phyloP scores from a whole-genome alignment of 2,888 invertebrate species.

The Microctonus aethiopoides region DNA sequence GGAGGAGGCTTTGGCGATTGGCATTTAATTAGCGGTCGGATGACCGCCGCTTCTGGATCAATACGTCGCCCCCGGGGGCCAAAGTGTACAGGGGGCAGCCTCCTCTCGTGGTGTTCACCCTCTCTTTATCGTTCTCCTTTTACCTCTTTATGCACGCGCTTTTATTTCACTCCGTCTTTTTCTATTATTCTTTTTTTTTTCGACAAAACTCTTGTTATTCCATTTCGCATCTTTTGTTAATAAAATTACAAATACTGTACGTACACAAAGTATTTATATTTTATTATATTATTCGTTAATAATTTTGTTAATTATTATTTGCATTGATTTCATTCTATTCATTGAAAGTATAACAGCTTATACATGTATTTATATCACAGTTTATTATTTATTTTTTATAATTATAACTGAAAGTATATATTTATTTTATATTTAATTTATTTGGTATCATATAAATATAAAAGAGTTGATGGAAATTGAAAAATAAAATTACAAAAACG shows the following conservation, averaged over 20 bases:
- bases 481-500: background rate
- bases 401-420: too few relatives aligned
- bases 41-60: slow-evolving; percentile 67
- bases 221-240: background rate
- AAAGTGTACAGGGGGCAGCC: slow-evolving; percentile 61
- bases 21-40: slow-evolving; percentile 68
- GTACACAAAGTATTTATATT: too few relatives aligned
- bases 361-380: too few relatives aligned
- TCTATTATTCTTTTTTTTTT: background rate
- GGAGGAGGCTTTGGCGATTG: slow-evolving; percentile 64
- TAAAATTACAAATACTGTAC: background rate
- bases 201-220: background rate
- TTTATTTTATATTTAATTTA: too few relatives aligned
- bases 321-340: too few relatives aligned
- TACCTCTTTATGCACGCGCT: background rate
- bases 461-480: background rate
- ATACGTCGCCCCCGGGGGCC: slow-evolving; percentile 64
- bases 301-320: too few relatives aligned
- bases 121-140: slow-evolving; percentile 32
- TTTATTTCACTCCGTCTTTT: slow-evolving; percentile 1
- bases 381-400: too few relatives aligned
- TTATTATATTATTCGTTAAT: too few relatives aligned
- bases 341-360: too few relatives aligned
- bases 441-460: too few relatives aligned
- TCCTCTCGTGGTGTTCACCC: slow-evolving; percentile 45